These are phyloP conservation scores for Chelmon rostratus DNA, from an alignment of 2,797 vertebrate species.

Conservation along the genomic window DNA sequence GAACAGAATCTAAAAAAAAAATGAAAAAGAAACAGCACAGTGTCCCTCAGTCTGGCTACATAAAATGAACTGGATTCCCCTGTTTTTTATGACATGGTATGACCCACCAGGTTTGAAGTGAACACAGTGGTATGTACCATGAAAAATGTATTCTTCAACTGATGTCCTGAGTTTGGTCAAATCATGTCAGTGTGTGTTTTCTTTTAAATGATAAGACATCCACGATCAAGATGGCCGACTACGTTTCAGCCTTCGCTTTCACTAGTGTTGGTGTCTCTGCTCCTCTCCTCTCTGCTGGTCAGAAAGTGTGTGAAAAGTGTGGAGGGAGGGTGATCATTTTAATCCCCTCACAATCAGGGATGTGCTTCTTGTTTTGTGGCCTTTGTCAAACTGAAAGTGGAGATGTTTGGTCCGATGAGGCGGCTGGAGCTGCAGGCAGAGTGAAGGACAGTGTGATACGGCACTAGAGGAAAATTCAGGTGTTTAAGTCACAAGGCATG, in stretches of 20 bases:
- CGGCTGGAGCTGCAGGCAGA: conserved; percentile 76
- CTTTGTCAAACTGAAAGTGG: conserved; percentile 17
- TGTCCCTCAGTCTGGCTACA: conserved; percentile 85
- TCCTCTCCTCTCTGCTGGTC: conserved; percentile 34
- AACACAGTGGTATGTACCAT: conserved; percentile 66
- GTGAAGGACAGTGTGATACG: conserved; percentile 84
- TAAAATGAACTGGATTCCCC: conserved; percentile 53
- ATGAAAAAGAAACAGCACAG: conserved; percentile 72
- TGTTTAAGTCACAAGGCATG: conserved; percentile 88
- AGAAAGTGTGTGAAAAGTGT: conserved; percentile 28
- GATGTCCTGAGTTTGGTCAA: conserved; percentile 65
- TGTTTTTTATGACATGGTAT: conserved; percentile 46
- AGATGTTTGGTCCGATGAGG: conserved; percentile 62
- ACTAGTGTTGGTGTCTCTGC: conserved; percentile 49
- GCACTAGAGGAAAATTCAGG: conserved; percentile 84
- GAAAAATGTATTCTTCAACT: conserved; percentile 31
- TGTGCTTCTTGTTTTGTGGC: conserved; percentile 28
- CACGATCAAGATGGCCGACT: conserved; percentile 21
- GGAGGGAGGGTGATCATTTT: neutral
- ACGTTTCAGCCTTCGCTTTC: conserved; percentile 29
- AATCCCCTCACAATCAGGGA: conserved; percentile 1
- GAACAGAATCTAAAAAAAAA: conserved; percentile 70
- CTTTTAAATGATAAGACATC: conserved; percentile 25
- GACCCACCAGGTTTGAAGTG: conserved; percentile 24
- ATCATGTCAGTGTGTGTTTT: conserved; percentile 15